Evolutionary conservation across 64 coral and sea anemone species (phyloP), one percentile per base, ranked within the genome.

Genomic region (Porites australiensis): DNA sequence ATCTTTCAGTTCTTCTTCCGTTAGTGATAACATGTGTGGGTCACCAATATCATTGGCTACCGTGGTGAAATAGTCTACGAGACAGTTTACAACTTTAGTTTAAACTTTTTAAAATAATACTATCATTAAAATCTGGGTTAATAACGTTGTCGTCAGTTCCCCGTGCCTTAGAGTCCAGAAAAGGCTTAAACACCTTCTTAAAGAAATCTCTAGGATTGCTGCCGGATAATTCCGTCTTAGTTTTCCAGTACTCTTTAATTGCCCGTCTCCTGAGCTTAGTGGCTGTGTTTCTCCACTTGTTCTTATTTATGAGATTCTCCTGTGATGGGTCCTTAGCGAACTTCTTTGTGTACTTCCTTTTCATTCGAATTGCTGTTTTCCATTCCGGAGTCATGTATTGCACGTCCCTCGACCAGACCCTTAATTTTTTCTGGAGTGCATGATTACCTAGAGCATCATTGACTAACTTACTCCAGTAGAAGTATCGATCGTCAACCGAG

Each of bases 281-380:
- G 22, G 84, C 84, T 13, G 18, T 87, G 65, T 87, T 87, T 53
- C 84, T 87, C 84, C 84, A 87, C 21, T 72, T 87, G 12, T 87
- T 87, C 47, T 87, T 87, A 44, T 69, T 49, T 54, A 71, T 52
- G 13, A 54, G 66, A 51, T 73, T 72, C 16, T 87, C 84, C 45
- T 57, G 44, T 72, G 84, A 71, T 44, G 84, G 67, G 4, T 87
- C 70, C 10, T 87, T 87, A 53, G 44, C 45, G 54, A 87, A 72
- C 50, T 70, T 52, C 65, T 43, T 72, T n/a, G 84, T 71, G 45
- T 72, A 87, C 10, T 72, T 73, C 54, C 84, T 47, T 50, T 73
- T 87, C 23, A 54, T 87, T 72, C 84, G 70, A 48, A 89, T 89
- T 44, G 87, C 87, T 58, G 48, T 64, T 50, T 88, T 88, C 72